Evolutionary conservation across 2,888 invertebrate genomes (phyloP), one percentile per base, ranked within the genome.

Genomic region (Hermodice carunculata): DNA sequence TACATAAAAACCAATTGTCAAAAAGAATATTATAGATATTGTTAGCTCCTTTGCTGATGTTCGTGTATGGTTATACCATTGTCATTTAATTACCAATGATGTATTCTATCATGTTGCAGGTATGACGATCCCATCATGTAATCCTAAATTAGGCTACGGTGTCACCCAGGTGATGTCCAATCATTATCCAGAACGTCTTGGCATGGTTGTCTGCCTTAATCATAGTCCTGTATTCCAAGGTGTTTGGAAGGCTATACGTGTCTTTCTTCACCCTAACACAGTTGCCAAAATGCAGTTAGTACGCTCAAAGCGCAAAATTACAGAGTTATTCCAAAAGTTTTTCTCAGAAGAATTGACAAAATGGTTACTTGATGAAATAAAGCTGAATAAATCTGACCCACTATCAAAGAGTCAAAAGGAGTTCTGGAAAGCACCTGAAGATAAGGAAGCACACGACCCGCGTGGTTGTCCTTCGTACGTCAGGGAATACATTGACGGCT

Each of bases 161-260:
- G 75, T 79, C 19, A 75, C 78, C 11, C 81, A 81, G 64, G 65
- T 81, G 1, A 64, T 84, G 59, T 74, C 82, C 29, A 80, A 79
- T 62, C 80, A 80, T 63, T 85, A 85, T 64, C 85, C 85, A n/a
- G 85, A 84, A 68, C 68, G 81, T n/a, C 78, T 85, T 11, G 85
- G 84, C 4, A 61, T 78, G 48, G 81, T 79, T 56, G 75, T 83
- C 59, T 81, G 80, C 70, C 63, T 84, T 29, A 84, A 84, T 69
- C 82, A 82, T 69, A 83, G 75, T 53, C 64, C 78, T 0, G 61
- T 85, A 14, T 84, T 85, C 68, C 83, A 84, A 24, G 82, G 80
- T 1, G 78, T 85, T 14, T 85, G 83, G 83, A 76, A 78, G 48
- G 84, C 83, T 17, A 79, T 81, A 22, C 81, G 81, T 69, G 74